A percentile compares a stretch with the other conserved stretches of the same genome.
Conservation (phyloP, 2,113 vertebrate species). For the Poicephalus gulielmi region DNA sequence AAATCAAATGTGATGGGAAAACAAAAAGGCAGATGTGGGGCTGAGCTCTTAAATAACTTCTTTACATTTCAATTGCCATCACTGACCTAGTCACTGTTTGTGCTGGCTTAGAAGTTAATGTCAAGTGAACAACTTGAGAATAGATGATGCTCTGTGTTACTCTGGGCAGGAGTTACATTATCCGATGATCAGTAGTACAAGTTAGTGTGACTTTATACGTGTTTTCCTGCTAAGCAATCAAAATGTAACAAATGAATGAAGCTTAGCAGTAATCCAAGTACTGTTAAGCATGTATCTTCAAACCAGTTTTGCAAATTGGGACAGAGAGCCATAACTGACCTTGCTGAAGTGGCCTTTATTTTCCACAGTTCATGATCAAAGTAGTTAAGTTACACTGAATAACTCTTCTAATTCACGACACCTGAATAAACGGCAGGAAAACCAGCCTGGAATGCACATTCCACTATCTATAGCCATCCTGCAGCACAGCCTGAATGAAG, state of each 20-base stretch:
- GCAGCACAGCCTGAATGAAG: not conserved
- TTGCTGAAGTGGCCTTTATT: slow-evolving; percentile 10
- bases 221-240: not conserved
- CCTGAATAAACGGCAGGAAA: not conserved
- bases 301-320: not conserved
- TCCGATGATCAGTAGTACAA: not conserved
- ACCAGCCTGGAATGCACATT: not conserved
- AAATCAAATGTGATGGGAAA: not conserved
- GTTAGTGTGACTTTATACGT: not conserved
- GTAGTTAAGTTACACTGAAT: not conserved
- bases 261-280: not conserved
- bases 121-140: not conserved
- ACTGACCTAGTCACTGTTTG: not conserved
- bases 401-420: not conserved
- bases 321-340: not conserved
- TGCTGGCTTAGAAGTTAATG: not conserved
- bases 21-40: not conserved
- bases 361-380: slow-evolving; percentile 17
- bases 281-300: not conserved
- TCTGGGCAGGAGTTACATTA: not conserved
- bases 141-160: not conserved
- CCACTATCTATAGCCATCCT: not conserved
- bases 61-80: not conserved
- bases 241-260: not conserved
- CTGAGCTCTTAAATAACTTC: not conserved